Base-by-base conservation (phyloP, 2,113 vertebrate genomes). In the Rhinichthys klamathensis region DNA sequence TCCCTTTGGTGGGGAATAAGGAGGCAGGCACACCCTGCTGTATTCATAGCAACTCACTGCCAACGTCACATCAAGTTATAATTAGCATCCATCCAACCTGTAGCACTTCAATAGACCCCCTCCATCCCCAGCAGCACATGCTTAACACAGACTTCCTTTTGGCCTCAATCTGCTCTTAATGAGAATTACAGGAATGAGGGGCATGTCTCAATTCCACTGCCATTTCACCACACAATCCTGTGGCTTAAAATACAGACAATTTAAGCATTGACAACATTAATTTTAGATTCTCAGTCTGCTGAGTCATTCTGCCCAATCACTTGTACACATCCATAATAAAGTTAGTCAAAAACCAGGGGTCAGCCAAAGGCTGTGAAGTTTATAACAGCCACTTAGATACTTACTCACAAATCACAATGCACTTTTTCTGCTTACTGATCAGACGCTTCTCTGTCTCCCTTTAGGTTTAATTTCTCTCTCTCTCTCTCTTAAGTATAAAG, bases 101-200 rank as follows among this genome's bases (percentile, higher is more conserved):
- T 30, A 51, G 61, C 61, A 49, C 61, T 51, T 67, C 41, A 46
- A 67, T 2, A 67, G 79, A 49, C 79, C 79, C 25, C 58, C 78
- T 65, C 25, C 44, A 44, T 67, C 79, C 79, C 38, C 44, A n/a
- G 44, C 61, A 81, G 61, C 61, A 81, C 79, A 80, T 41, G 25
- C 78, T 80, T 27, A 80, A 38, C 54, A 35, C 54, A 35, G 35
- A 80, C 78, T 67, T 80, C 60, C 35, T 51, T 44, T 49, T 21
- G 25, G 79, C 61, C 61, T 67, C 61, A 49, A 51, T 65, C 3
- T 46, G 51, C 41, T 51, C 18, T 49, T 81, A 67, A 81, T 35
- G 79, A 69, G 79, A 65, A 51, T 67, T 49, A 81, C 79, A 81
- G 60, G 61, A 81, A 69, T 65, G n/a, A 80, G 38, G 38, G 58